Evolutionary conservation across 2,113 vertebrate genomes (phyloP).

Genomic region (Arvicanthis niloticus): DNA sequence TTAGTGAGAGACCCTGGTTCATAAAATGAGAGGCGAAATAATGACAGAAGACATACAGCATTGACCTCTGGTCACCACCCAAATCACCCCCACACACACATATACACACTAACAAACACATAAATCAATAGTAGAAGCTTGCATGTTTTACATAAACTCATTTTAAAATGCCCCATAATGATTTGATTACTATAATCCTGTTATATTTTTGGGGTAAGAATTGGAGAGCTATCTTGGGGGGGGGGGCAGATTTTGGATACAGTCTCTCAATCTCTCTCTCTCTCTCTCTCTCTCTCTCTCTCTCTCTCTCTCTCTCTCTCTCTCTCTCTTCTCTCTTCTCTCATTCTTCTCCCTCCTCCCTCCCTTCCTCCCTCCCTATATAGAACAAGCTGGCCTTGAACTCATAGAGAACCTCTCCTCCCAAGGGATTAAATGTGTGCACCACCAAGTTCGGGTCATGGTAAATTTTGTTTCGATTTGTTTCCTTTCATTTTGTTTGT

Average conservation of each 20-base stretch:
- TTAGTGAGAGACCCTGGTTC: background rate
- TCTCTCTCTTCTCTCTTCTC: no score
- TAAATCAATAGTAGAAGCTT: constrained; percentile 35
- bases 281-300: background rate
- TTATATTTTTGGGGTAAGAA: background rate
- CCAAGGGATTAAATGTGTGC: background rate
- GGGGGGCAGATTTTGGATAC: background rate
- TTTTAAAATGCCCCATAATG: background rate
- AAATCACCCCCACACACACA: background rate
- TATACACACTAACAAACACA: background rate
- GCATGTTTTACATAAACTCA: constrained; percentile 11
- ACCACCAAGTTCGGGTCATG: background rate
- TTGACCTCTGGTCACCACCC: background rate
- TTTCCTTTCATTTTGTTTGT: background rate
- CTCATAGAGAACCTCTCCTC: background rate
- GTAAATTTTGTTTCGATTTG: background rate
- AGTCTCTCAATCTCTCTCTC: background rate
- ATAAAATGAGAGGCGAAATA: background rate
- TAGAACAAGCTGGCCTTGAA: background rate
- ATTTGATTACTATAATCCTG: background rate
- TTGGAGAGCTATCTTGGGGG: fast-evolving
- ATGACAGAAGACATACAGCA: background rate
- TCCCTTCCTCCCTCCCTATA: background rate
- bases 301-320: no score
- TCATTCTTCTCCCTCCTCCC: no score